A percentile compares a stretch with the other conserved stretches of the same genome.
These are phyloP conservation scores for Cephus rjabovi DNA, from an alignment of 2,888 invertebrate genomes.

Conservation along the genomic window DNA sequence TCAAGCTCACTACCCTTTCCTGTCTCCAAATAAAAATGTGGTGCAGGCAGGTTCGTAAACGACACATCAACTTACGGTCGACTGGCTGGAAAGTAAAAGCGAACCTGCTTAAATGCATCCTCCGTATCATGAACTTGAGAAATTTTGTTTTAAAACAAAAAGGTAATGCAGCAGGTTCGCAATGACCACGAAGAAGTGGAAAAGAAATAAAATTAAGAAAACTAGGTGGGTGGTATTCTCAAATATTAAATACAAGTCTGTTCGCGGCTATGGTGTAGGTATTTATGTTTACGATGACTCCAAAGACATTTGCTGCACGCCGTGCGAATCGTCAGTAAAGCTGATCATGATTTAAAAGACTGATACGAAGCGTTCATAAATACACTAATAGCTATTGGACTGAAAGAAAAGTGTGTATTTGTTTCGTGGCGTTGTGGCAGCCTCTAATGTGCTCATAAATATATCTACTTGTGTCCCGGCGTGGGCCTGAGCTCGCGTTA, in stretches of 20 bases:
- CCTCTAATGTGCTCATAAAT: slow-evolving; percentile 1
- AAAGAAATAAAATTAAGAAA: not conserved
- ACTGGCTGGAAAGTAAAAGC: not conserved
- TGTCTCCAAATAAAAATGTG: not conserved
- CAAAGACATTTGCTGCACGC: not conserved
- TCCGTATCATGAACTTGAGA: not conserved
- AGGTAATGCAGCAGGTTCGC: not conserved
- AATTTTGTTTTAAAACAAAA: not conserved
- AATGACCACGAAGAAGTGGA: not conserved
- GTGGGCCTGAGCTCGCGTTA: not conserved
- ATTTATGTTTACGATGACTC: not conserved
- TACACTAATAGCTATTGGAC: not conserved
- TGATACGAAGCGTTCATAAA: not conserved
- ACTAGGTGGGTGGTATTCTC: not conserved
- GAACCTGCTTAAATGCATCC: not conserved
- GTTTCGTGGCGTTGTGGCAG: slow-evolving; percentile 1
- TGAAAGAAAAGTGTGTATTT: slow-evolving; percentile 1
- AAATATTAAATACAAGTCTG: not conserved
- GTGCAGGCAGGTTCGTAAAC: not conserved
- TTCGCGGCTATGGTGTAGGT: not conserved
- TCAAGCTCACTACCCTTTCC: slow-evolving; percentile 10
- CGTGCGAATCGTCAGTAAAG: not conserved
- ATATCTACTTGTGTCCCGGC: not conserved
- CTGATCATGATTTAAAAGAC: not conserved
- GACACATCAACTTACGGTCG: not conserved